phyloP scores from a whole-genome alignment of 2,888 invertebrate species.

The Drosophila borealis region DNA sequence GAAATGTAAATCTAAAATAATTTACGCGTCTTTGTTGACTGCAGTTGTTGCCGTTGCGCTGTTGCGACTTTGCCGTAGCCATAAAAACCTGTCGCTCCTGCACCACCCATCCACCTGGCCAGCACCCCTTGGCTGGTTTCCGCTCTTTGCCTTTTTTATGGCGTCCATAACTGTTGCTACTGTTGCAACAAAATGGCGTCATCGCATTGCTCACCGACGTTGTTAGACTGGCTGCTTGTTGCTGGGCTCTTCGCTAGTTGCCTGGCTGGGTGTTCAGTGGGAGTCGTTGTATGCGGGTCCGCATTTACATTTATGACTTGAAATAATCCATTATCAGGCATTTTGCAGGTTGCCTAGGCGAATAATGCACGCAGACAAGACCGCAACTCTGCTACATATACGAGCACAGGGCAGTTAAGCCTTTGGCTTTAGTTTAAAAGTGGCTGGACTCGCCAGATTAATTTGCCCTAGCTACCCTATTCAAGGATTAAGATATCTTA shows the following conservation, averaged over 20 bases:
- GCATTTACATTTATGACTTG: conserved; percentile 79
- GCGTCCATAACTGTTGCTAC: conserved; percentile 64
- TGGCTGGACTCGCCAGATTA: conserved; percentile 65
- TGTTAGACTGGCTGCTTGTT: conserved; percentile 30
- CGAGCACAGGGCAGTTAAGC: conserved; percentile 51
- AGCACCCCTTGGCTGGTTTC: conserved; percentile 12
- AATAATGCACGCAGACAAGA: conserved; percentile 61
- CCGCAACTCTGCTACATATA: conserved; percentile 8
- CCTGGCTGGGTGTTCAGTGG: conserved; percentile 31
- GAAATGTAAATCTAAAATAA: conserved; percentile 83
- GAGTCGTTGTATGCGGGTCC: conserved; percentile 26
- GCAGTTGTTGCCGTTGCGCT: conserved; percentile 55
- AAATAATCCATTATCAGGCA: conserved; percentile 79
- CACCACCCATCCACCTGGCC: neutral
- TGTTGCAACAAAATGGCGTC: conserved; percentile 76
- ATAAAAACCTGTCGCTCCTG: conserved; percentile 52
- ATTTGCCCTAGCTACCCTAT: conserved; percentile 47
- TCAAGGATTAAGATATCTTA: conserved; percentile 49
- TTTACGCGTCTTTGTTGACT: conserved; percentile 82
- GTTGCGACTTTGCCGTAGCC: conserved; percentile 43
- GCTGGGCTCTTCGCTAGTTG: conserved; percentile 35
- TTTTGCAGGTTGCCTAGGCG: conserved; percentile 79
- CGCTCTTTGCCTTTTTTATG: conserved; percentile 38
- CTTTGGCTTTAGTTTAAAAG: conserved; percentile 69
- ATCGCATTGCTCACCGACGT: conserved; percentile 44